These are phyloP conservation scores for Tachysurus vachellii DNA, from an alignment of 2,113 vertebrate genomes.

Conservation along the genomic window DNA sequence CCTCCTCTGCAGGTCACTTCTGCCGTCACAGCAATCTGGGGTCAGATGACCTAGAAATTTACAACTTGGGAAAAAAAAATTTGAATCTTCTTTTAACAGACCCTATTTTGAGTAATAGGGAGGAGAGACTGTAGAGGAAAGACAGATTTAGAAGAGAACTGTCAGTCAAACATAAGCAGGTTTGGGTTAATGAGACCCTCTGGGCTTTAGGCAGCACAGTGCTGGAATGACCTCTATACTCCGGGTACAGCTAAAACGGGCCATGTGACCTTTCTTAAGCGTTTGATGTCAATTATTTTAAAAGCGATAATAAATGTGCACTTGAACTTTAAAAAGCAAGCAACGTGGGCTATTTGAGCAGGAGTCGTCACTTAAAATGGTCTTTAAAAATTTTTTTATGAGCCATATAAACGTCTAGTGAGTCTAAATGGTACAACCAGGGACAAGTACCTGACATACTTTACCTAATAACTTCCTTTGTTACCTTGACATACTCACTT, in stretches of 20 bases:
- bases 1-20: slow-evolving; percentile 5
- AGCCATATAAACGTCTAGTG: not conserved
- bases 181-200: not conserved
- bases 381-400: not conserved
- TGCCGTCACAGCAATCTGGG: not conserved
- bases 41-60: not conserved
- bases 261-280: not conserved
- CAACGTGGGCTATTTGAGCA: not conserved
- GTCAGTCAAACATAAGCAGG: not conserved
- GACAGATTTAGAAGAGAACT: not conserved
- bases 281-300: slow-evolving; percentile 2
- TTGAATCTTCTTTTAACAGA: not conserved
- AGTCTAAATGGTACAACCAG: not conserved
- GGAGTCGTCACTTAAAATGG: not conserved
- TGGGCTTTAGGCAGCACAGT: not conserved
- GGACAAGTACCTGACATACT: not conserved
- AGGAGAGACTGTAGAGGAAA: not conserved
- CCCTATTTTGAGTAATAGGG: not conserved
- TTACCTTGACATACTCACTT: not conserved
- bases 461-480: not conserved
- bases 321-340: slow-evolving; percentile 6
- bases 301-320: slow-evolving; percentile 4
- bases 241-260: not conserved
- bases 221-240: no score
- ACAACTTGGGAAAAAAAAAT: not conserved